phyloP scores from a whole-genome alignment of 2,113 vertebrate genomes.

The Rhea pennata region DNA sequence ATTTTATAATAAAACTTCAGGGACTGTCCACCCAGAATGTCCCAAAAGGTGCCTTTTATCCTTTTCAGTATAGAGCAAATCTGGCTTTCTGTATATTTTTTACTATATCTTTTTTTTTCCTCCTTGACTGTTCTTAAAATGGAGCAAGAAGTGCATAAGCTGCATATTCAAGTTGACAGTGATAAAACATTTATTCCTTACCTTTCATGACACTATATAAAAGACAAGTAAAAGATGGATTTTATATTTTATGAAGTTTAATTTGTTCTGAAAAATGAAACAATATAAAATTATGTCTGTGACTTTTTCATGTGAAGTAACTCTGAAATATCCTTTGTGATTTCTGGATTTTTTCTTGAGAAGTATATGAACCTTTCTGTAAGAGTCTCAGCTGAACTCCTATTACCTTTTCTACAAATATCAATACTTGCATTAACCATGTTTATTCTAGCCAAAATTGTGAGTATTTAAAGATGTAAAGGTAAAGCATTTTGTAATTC shows the following conservation, averaged over 20 bases:
- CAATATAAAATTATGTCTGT: background rate
- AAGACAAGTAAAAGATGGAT: slow-evolving; percentile 22
- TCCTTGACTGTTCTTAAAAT: background rate
- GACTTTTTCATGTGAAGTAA: background rate
- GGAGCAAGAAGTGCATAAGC: background rate
- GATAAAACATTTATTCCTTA: slow-evolving; percentile 65
- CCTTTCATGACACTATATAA: slow-evolving; percentile 36
- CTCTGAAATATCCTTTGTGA: background rate
- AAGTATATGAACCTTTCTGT: background rate
- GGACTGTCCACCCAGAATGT: background rate
- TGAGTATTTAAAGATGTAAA: background rate
- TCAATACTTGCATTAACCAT: background rate
- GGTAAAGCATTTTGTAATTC: background rate
- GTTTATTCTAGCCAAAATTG: background rate
- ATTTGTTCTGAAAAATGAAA: slow-evolving; percentile 60
- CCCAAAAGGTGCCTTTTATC: background rate
- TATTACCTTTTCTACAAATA: background rate
- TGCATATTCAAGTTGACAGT: slow-evolving; percentile 45
- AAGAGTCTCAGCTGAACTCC: background rate
- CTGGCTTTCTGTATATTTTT: background rate
- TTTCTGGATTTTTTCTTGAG: background rate
- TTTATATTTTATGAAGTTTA: slow-evolving; percentile 39
- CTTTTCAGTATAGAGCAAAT: background rate
- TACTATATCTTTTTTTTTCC: background rate
- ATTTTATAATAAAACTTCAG: background rate